These are phyloP conservation scores for Portunus trituberculatus DNA, from an alignment of 1,140 invertebrate species.

Conservation along the genomic window DNA sequence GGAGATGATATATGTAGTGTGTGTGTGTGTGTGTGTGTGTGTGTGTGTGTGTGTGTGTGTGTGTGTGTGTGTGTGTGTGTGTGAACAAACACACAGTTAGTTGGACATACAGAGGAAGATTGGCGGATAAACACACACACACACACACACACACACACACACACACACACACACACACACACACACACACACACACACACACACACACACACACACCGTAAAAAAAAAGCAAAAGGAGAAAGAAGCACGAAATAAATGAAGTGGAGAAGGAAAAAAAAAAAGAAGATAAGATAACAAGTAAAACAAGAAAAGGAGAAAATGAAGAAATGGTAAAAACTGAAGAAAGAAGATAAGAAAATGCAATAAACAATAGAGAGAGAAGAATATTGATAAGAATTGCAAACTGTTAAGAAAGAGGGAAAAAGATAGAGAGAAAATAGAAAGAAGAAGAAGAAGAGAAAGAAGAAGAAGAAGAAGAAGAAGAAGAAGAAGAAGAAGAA, in stretches of 20 bases:
- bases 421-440: not conserved
- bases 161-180: no score
- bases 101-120: no score
- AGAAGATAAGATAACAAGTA: not conserved
- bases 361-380: not conserved
- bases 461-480: no score
- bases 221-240: no score
- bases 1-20: not conserved
- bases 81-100: not conserved
- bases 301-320: not conserved
- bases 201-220: no score
- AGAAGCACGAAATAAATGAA: no score
- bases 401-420: not conserved
- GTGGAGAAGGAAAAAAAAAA: not conserved
- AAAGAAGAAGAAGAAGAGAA: not conserved
- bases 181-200: no score
- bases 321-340: not conserved
- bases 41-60: conserved; percentile 20
- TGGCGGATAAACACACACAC: no score
- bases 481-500: no score
- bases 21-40: conserved; percentile 6
- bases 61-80: conserved; percentile 20
- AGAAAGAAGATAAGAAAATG: not conserved
- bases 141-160: no score
- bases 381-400: not conserved